Base-by-base conservation (phyloP, 1,140 invertebrate species). In the Sitophilus oryzae region DNA sequence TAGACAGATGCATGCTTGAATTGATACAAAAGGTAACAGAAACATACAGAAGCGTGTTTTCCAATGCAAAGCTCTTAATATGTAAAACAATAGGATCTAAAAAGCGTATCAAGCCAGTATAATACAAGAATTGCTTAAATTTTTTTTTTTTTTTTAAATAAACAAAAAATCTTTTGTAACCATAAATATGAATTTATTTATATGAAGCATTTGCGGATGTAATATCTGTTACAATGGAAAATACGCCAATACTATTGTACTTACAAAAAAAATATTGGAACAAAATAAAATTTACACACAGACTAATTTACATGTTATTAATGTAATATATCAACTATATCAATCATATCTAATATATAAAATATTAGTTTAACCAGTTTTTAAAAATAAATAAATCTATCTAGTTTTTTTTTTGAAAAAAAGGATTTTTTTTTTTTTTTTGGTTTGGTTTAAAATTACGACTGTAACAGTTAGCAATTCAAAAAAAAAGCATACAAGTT, bases 161-260 rank as follows among this genome's bases (percentile, higher is more conserved):
- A 46, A 21, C n/a, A 46, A 35, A 21, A 46, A 46, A 46, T 15
- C 1, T 23, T 23, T 2, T 3, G 5, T 16, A 18, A 35, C 20
- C 15, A 46, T 15, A 15, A 15, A 30, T 35, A 35, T 10, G 15
- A 1, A 19, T 46, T 46, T 35, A 35, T 46, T 46, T 23, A 9
- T 35, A 46, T 18, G 25, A 42, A 46, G 22, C 44, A 46, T 34
- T 19, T 14, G 25, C 16, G 44, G 35, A 45, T 19, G 6, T 18
- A 42, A 20, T 18, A 35, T 34, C 35, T 23, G 25, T 46, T 46
- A 46, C 25, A 35, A 35, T 46, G 30, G 44, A 46, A 46, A 46
- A 46, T 46, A 46, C 25, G 22, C 30, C 25, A 30, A 20, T 23
- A 14, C 21, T 23, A 21, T 15, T 8, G 14, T 10, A 25, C 14